Conservation (phyloP, 2,888 invertebrate species). For the Ophion ventricosus region DNA sequence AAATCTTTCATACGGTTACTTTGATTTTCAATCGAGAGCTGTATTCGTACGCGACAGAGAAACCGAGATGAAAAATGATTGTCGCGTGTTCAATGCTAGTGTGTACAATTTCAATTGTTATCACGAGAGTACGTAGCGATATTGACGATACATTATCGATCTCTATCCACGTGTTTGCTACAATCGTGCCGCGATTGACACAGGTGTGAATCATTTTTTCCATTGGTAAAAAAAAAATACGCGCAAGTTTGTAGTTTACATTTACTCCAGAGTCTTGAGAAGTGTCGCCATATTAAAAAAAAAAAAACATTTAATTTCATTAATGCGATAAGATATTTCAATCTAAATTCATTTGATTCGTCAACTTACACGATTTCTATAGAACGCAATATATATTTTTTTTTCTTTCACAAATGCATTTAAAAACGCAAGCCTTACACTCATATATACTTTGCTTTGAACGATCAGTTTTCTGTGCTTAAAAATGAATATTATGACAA, state of each 20-base stretch:
- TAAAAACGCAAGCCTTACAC: not conserved
- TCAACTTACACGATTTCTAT: not conserved
- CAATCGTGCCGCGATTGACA: slow-evolving; percentile 13
- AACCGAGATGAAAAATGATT: not conserved
- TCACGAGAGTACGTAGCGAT: slow-evolving; percentile 35
- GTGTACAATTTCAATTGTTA: slow-evolving; percentile 25
- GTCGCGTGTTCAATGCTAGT: not conserved
- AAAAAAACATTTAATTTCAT: not conserved
- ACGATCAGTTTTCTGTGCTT: not conserved
- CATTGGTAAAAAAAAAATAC: not conserved
- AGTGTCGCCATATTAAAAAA: not conserved
- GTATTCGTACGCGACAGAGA: slow-evolving; percentile 47
- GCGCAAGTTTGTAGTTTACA: not conserved
- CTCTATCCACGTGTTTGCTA: slow-evolving; percentile 33
- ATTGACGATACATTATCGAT: slow-evolving; percentile 34
- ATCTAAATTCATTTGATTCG: not conserved
- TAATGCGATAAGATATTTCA: not conserved
- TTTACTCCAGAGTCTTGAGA: not conserved
- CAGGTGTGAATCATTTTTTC: slow-evolving; percentile 12
- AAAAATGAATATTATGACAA: not conserved
- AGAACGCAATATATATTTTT: not conserved
- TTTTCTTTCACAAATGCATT: not conserved
- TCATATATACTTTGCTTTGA: not conserved
- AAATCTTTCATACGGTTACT: slow-evolving; percentile 2
- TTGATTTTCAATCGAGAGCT: slow-evolving; percentile 19